Base-by-base conservation (phyloP, 1,140 invertebrate species). In the Hylyphantes graminicola region DNA sequence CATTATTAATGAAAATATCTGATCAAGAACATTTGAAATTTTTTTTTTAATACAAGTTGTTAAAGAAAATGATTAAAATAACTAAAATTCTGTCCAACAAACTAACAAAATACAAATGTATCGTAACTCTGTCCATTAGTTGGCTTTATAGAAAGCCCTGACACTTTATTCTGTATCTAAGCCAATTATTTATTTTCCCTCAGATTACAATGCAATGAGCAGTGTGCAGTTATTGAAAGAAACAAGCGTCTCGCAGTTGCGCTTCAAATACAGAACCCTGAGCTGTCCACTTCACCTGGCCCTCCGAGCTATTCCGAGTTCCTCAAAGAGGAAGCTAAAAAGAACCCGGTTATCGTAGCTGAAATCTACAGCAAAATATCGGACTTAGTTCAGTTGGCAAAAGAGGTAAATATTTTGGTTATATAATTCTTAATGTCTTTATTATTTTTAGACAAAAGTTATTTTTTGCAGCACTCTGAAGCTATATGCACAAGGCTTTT, bases 141-240 rank as follows among this genome's bases (percentile, higher is more conserved):
- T 35, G 35, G 35, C 35, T 35, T 35, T 35, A 35, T 5, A 35
- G 35, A 35, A 35, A 35, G 35, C 35, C 35, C 17, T n/a, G 7
- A 54, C n/a, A 13, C 19, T 50, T 59, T 10, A 11, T 55, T 74
- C 10, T 59, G 9, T 54, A 74, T 74, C 7, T 64, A 10, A 19
- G 10, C 21, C 54, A 64, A 21, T 53, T 51, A 12, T 78, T 79
- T 67, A 3, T 63, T 74, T 86, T 86, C 54, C 74, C 76, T 84
- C 90, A 90, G 94, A 12, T 89, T 99, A 86, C 95, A 98, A 85
- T 99, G 97, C 90, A 96, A 96, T 89, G 95, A 97, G 64, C 96
- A 97, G 86, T 99, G 97, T 89, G 93, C 93, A 73, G 88, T 94
- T 65, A 90, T 96, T 51, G 96, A 97, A 87, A 93, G 97, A 68